A percentile compares a stretch with the other conserved stretches of the same genome.
phyloP scores from a whole-genome alignment of 2,888 invertebrate genomes.

The Eupithecia vulgata region DNA sequence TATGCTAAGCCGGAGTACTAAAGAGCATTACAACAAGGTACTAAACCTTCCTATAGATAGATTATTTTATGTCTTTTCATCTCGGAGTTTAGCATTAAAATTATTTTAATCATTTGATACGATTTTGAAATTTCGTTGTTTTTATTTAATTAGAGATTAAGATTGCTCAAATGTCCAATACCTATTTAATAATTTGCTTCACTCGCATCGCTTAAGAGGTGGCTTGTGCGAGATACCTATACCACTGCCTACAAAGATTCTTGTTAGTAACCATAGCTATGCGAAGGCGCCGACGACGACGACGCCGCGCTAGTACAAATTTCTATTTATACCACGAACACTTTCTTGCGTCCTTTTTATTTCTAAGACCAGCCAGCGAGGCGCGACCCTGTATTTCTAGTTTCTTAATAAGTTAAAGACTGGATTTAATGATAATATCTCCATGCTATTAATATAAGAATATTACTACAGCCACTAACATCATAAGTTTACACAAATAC shows the following conservation, averaged over 20 bases:
- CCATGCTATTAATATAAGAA: no score
- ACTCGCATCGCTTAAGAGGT: neutral
- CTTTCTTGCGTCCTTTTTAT: constrained; percentile 58
- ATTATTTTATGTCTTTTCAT: neutral
- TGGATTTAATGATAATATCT: constrained; percentile 42
- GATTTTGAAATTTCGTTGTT: neutral
- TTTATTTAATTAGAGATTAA: neutral
- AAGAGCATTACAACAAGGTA: no score
- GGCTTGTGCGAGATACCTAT: neutral
- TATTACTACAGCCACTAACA: constrained; percentile 24
- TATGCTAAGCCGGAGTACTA: neutral
- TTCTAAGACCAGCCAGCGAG: constrained; percentile 48
- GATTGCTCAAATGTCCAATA: neutral
- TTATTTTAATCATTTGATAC: neutral
- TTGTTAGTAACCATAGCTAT: neutral
- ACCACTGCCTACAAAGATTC: neutral
- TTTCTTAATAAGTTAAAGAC: constrained; percentile 52
- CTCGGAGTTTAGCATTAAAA: neutral
- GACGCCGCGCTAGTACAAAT: constrained; percentile 3
- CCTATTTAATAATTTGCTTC: neutral
- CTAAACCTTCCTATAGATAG: no score
- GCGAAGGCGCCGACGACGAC: neutral
- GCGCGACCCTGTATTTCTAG: constrained; percentile 55
- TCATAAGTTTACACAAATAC: constrained; percentile 9
- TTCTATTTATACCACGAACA: constrained; percentile 61